These are phyloP conservation scores for Plemyria rubiginata DNA, from an alignment of 2,888 invertebrate species.

Conservation along the genomic window DNA sequence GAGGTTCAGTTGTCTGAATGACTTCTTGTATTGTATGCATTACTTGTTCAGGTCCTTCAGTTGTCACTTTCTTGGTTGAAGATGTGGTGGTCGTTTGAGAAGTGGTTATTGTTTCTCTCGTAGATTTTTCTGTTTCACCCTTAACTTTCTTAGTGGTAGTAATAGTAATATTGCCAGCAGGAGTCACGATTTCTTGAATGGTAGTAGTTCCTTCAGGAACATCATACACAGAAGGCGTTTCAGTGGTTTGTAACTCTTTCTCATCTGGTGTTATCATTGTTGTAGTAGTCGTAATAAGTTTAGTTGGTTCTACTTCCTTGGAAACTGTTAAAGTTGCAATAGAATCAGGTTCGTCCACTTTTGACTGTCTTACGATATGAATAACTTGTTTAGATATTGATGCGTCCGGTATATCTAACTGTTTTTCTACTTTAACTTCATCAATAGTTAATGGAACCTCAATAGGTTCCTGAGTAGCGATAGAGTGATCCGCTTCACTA, in stretches of 20 bases:
- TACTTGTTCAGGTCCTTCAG: slow-evolving; percentile 29
- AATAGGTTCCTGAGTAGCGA: slow-evolving; percentile 14
- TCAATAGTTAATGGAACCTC: neutral
- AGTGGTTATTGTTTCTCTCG: slow-evolving; percentile 31
- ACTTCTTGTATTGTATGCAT: slow-evolving; percentile 43
- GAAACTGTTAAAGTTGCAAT: slow-evolving; percentile 21
- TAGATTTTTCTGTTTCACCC: slow-evolving; percentile 21
- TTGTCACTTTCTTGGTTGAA: slow-evolving; percentile 22
- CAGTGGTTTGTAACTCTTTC: slow-evolving; percentile 16
- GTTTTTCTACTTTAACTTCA: slow-evolving; percentile 5
- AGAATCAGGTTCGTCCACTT: slow-evolving; percentile 30
- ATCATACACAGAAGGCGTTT: slow-evolving; percentile 16
- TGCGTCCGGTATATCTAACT: slow-evolving; percentile 9
- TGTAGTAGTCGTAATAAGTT: slow-evolving; percentile 26
- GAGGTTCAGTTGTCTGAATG: slow-evolving; percentile 40
- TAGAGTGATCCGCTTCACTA: slow-evolving; percentile 44
- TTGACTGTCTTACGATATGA: slow-evolving; percentile 28
- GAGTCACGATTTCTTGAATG: slow-evolving; percentile 23
- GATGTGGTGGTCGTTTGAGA: slow-evolving; percentile 34
- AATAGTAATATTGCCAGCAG: slow-evolving; percentile 24
- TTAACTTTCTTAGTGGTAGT: slow-evolving; percentile 32
- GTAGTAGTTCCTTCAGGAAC: slow-evolving; percentile 19
- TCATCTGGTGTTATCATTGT: slow-evolving; percentile 22
- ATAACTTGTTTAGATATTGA: slow-evolving; percentile 18
- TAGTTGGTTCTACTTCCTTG: slow-evolving; percentile 22